Evolutionary conservation across 2,888 invertebrate species (phyloP), one percentile per base, ranked within the genome.

Genomic region (Eupeodes luniger): DNA sequence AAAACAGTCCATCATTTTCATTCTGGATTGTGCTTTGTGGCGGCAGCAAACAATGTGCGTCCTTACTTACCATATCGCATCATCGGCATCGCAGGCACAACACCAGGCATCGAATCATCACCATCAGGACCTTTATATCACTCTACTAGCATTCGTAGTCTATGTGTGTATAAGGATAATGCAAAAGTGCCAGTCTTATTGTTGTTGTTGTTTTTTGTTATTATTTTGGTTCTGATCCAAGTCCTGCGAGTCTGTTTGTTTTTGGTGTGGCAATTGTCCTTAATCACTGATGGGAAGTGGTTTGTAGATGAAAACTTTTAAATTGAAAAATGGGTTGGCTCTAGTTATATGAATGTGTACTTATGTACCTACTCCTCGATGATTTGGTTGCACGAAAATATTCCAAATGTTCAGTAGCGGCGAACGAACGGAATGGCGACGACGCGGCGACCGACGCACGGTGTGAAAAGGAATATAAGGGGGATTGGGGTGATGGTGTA

Each of bases 311-410:
- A 59, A 64, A 76, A 77, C 40, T 74, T 75, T 79, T 62, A 49
- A 84, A 84, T 84, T 87, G 84, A 80, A 87, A 87, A 82, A 82
- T 64, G 76, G 47, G 16, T 6, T 51, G n/a, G n/a, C 49, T 12
- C 53, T 47, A 5, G 44, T 10, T 19, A 55, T 14, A 34, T 34
- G 74, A 78, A 49, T 49, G 66, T 74, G 57, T 16, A 40, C 12
- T 27, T 44, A 5, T 70, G 14, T 55, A 36, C 19, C 62, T 53
- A 57, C 57, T 59, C 36, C 36, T 14, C 9, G 1, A 57, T 70
- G 53, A 40, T 7, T 69, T 49, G 70, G 12, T 6, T 34, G 5
- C 3, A 62, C 14, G 27, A 72, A 59, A 47, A n/a, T 72, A 4
- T 72, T 11, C 3, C 47, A 70, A 51, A 36, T n/a, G 4, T 34